Base-by-base conservation (phyloP, 2,888 invertebrate genomes). In the Habrosyne pyritoides region DNA sequence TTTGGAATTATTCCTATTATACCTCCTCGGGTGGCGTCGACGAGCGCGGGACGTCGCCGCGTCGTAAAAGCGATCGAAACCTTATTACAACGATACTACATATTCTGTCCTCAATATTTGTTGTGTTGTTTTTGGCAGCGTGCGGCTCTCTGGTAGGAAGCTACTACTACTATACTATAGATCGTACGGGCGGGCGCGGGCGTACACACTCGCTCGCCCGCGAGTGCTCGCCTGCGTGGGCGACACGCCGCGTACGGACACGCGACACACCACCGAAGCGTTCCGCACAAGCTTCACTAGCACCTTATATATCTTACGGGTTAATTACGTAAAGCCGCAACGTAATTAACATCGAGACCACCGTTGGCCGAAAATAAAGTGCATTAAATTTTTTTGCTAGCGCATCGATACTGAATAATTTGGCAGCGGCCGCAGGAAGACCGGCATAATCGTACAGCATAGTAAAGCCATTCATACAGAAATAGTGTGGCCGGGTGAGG, bases 381-480 rank as follows among this genome's bases (percentile, higher is more conserved):
- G 12, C 54, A 52, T 42, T 18, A 42, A 18, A 18, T 1, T 42
- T 42, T n/a, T 42, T 42, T 42, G 42, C 2, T 18, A 42, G 42
- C 42, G 42, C 42, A 42, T 18, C 42, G 42, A 1, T 33, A 22
- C 52, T 56, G 52, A 48, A 71, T 67, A 56, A 63, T 68, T 81
- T 83, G 86, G 86, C 86, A 79, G 28, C 61, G 60, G 47, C 58
- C 63, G 60, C 74, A 82, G 87, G 89, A 88, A 87, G 82, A 74
- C 64, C 64, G 57, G 57, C 54, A 58, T 61, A 33, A 24, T 49
- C 14, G 57, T 53, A 52, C 21, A 60, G 61, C 59, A 63, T 69
- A 71, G 71, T 69, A 71, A 63, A 71, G 73, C 78, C 84, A 85
- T 85, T 87, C 83, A 85, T 80, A 81, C 84, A 70, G 82, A 83